Conservation (phyloP, 2,888 invertebrate genomes). For the Rhabditoides inermis region DNA sequence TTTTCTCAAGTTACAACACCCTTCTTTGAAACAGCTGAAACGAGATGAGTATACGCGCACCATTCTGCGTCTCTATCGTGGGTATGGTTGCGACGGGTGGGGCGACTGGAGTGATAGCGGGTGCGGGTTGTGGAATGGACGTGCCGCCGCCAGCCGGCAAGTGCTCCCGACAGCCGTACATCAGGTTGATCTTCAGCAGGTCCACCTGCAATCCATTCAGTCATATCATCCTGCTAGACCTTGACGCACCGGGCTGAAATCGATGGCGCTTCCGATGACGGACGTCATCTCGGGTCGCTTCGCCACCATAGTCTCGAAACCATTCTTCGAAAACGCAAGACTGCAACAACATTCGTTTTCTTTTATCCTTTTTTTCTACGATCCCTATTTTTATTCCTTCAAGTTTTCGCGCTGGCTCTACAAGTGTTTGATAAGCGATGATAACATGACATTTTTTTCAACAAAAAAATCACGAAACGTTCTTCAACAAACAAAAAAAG, state of each 20-base stretch:
- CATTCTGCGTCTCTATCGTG: no score
- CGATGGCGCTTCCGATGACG: slow-evolving; percentile 48
- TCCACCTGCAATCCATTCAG: slow-evolving; percentile 26
- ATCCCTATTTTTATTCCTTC: no score
- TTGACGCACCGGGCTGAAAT: slow-evolving; percentile 42
- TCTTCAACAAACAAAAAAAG: neutral
- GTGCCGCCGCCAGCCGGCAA: slow-evolving; percentile 1
- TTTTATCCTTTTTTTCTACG: no score
- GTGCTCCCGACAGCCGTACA: slow-evolving; percentile 44
- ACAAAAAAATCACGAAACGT: neutral
- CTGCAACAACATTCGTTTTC: no score
- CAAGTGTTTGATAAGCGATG: no score
- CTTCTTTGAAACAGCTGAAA: neutral
- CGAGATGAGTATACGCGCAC: no score
- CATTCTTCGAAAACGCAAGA: slow-evolving; percentile 47
- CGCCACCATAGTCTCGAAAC: slow-evolving; percentile 44
- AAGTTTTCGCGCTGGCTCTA: no score
- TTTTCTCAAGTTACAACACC: no score
- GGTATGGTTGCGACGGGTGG: no score
- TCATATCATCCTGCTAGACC: neutral
- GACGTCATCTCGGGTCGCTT: slow-evolving; percentile 45
- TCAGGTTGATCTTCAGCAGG: slow-evolving; percentile 48
- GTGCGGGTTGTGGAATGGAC: neutral
- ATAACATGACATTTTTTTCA: neutral
- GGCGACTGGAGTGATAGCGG: neutral